phyloP scores from a whole-genome alignment of 1,140 invertebrate genomes.

The Calephelis virginiensis region DNA sequence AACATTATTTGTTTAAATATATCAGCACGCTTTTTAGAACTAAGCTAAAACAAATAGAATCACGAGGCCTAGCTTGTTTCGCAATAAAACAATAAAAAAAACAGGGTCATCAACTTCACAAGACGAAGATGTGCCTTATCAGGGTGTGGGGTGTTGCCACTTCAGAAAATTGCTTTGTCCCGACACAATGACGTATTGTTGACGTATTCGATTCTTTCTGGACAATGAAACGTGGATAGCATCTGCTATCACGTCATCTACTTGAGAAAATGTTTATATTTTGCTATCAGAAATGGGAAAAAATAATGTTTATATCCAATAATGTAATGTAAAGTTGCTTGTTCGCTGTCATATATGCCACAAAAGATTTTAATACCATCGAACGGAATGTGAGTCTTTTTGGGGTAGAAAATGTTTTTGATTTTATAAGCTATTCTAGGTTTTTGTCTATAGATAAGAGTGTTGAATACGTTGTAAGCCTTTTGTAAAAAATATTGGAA shows the following conservation, averaged over 20 bases:
- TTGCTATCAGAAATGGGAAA: not conserved
- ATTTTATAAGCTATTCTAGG: too few relatives aligned
- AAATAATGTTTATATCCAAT: too few relatives aligned
- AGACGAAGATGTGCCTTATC: slow-evolving; percentile 38
- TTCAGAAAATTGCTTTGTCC: slow-evolving; percentile 50
- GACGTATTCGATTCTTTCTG: slow-evolving; percentile 43
- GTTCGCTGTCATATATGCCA: too few relatives aligned
- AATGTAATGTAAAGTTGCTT: too few relatives aligned
- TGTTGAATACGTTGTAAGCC: too few relatives aligned
- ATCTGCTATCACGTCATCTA: slow-evolving; percentile 16
- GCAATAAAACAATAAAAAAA: slow-evolving; percentile 1
- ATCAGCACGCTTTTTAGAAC: too few relatives aligned
- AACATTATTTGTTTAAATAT: too few relatives aligned
- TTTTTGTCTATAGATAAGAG: too few relatives aligned
- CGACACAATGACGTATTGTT: slow-evolving; percentile 41
- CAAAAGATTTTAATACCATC: too few relatives aligned
- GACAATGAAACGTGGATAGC: slow-evolving; percentile 36
- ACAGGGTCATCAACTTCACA: slow-evolving; percentile 14
- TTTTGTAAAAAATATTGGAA: too few relatives aligned
- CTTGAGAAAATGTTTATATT: slow-evolving; percentile 15
- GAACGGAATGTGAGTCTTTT: too few relatives aligned
- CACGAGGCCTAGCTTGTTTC: not conserved
- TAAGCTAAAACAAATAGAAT: not conserved
- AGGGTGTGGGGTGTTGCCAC: slow-evolving; percentile 40
- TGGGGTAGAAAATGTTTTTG: too few relatives aligned